phyloP scores from a whole-genome alignment of 2,797 vertebrate species.

The Gymnothorax javanicus region DNA sequence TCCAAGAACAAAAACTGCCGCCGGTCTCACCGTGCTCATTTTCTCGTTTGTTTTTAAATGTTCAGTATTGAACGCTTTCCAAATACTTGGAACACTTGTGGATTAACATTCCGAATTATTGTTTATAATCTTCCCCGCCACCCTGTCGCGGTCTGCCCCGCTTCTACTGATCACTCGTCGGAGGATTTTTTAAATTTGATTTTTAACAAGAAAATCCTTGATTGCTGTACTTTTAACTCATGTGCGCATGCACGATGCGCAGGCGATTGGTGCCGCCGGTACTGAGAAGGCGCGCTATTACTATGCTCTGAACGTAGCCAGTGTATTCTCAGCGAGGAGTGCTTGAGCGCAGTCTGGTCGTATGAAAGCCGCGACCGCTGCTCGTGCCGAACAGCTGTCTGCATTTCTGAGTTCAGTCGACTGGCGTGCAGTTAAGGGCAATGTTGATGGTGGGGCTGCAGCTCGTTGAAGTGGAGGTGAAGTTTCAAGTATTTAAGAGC shows the following conservation, averaged over 20 bases:
- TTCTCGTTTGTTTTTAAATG: not conserved
- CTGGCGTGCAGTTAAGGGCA: not conserved
- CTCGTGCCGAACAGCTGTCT: slow-evolving; percentile 3
- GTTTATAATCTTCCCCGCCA: not conserved
- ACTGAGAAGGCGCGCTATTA: not conserved
- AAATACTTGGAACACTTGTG: not conserved
- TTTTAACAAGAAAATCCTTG: not conserved
- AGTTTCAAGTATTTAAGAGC: too few species aligned
- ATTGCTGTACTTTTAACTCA: not conserved
- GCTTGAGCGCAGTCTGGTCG: not conserved
- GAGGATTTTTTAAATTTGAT: not conserved
- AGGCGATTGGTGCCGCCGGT: not conserved
- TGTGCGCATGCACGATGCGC: not conserved
- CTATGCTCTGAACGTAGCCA: not conserved
- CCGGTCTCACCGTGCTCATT: not conserved
- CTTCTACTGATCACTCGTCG: not conserved
- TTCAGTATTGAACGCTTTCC: not conserved
- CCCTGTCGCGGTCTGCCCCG: not conserved
- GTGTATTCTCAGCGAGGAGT: not conserved
- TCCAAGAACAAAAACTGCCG: not conserved
- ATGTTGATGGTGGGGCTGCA: not conserved
- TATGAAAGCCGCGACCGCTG: not conserved
- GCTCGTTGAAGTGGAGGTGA: too few species aligned
- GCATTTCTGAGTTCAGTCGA: not conserved
- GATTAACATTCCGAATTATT: slow-evolving; percentile 19